Conservation (phyloP, 1,140 invertebrate species). For the Chironomus striatipennis region DNA sequence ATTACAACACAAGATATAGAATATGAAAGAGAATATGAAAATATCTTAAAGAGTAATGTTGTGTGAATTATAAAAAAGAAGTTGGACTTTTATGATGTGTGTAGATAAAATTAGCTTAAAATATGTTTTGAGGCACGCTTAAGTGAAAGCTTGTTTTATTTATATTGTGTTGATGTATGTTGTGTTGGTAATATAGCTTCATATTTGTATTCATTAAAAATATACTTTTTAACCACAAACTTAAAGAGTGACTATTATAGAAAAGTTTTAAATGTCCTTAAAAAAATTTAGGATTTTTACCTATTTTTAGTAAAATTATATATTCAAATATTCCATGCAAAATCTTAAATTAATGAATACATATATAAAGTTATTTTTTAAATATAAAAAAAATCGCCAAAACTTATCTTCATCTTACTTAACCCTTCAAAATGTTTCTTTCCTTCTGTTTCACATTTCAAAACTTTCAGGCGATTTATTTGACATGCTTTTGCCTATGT, state of each 20-base stretch:
- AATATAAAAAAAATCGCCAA: no score
- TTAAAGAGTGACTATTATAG: no score
- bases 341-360: no score
- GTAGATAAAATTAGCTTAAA: constrained; percentile 9
- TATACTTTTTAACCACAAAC: background rate
- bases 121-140: background rate
- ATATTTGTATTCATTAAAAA: background rate
- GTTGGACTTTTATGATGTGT: background rate
- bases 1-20: no score
- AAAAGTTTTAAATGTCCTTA: no score
- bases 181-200: background rate
- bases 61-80: background rate
- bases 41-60: background rate
- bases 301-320: no score
- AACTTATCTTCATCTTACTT: no score
- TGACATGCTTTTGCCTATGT: constrained; percentile 88
- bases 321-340: no score
- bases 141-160: constrained; percentile 8
- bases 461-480: constrained; percentile 72
- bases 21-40: background rate
- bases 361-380: no score
- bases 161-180: constrained; percentile 7
- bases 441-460: background rate
- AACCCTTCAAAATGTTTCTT: background rate
- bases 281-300: no score